These are phyloP conservation scores for Drosophila setifemur DNA, from an alignment of 1,140 invertebrate genomes.

Conservation along the genomic window DNA sequence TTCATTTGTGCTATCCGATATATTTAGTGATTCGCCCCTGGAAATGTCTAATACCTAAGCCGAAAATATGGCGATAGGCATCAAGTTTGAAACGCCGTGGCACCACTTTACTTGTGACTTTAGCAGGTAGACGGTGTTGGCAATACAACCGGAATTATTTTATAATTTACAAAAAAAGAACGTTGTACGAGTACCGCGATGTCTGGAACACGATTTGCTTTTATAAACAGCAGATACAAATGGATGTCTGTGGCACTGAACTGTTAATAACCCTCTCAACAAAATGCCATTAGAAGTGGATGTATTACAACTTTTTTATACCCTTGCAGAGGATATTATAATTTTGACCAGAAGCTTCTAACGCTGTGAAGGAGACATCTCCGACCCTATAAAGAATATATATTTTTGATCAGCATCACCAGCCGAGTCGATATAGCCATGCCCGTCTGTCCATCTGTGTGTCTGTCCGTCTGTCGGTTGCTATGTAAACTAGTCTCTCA, in stretches of 20 bases:
- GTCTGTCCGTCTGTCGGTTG: too few species aligned
- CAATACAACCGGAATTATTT: conserved; percentile 73
- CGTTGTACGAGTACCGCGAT: conserved; percentile 36
- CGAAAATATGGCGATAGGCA: conserved; percentile 66
- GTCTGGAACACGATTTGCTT: conserved; percentile 68
- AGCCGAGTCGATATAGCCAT: too few species aligned
- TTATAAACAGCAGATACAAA: conserved; percentile 54
- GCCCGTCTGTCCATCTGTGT: too few species aligned
- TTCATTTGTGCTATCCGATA: too few species aligned
- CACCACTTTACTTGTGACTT: conserved; percentile 1
- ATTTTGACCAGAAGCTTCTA: too few species aligned
- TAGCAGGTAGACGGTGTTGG: conserved; percentile 41
- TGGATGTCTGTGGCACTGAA: not conserved
- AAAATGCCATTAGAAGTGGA: conserved; percentile 59
- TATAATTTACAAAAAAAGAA: conserved; percentile 79
- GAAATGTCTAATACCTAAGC: conserved; percentile 65
- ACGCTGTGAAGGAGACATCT: too few species aligned
- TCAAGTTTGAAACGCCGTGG: conserved; percentile 54
- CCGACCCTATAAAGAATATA: too few species aligned
- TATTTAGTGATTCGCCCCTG: not conserved
- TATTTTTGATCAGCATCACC: too few species aligned
- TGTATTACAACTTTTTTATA: conserved; percentile 44
- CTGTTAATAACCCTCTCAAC: conserved; percentile 18
- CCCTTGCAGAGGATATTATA: too few species aligned
- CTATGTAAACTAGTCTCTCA: too few species aligned